Conservation (phyloP, 2,888 invertebrate species). For the Nymphalis c-album region DNA sequence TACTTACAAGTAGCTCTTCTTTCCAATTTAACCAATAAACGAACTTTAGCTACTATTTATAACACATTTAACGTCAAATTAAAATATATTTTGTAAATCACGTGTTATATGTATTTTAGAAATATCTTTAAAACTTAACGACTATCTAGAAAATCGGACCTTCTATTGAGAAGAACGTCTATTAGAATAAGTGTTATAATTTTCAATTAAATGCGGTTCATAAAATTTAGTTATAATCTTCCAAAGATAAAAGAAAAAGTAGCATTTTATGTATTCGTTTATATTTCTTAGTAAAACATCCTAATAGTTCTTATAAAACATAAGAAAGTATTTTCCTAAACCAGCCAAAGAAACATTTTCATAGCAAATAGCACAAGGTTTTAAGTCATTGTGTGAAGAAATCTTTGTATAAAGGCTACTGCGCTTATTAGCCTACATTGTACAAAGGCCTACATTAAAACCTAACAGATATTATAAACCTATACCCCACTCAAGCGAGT, state of each 20-base stretch:
- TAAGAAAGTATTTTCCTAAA: conserved; percentile 3
- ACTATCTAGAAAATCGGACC: too few species aligned
- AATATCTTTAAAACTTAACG: too few species aligned
- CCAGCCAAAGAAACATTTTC: conserved; percentile 12
- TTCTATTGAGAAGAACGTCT: too few species aligned
- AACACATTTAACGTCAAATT: neutral
- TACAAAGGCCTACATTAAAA: conserved; percentile 36
- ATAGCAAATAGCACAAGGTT: conserved; percentile 17
- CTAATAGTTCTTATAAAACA: neutral
- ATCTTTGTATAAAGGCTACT: conserved; percentile 25
- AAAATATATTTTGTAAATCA: neutral
- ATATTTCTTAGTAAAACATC: neutral
- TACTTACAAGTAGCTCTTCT: conserved; percentile 38
- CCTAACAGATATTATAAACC: conserved; percentile 26
- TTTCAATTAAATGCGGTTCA: too few species aligned
- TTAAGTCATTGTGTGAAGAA: conserved; percentile 11
- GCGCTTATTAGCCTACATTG: conserved; percentile 26
- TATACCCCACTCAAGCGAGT: conserved; percentile 18
- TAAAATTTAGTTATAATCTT: too few species aligned
- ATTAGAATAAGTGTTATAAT: too few species aligned
- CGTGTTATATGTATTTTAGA: too few species aligned
- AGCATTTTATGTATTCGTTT: too few species aligned
- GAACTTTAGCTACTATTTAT: conserved; percentile 20
- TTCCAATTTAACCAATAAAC: conserved; percentile 39
- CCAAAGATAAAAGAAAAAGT: neutral